Evolutionary conservation across 2,797 vertebrate species (phyloP).

Genomic region (Furcifer pardalis): DNA sequence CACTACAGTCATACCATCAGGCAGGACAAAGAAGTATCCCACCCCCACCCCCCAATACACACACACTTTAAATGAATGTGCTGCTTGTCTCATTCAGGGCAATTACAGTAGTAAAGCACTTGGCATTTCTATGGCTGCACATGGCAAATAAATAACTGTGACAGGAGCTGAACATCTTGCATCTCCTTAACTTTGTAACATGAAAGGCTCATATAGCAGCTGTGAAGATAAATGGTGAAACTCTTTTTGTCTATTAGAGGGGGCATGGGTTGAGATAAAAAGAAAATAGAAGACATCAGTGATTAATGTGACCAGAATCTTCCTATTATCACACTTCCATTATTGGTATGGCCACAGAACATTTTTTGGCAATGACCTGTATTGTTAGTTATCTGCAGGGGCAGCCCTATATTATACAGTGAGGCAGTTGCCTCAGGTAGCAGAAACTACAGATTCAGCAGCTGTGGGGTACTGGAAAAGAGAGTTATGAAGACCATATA

Average conservation of each 20-base stretch:
- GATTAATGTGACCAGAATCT: not conserved
- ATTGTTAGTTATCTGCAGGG: not conserved
- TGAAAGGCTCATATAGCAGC: slow-evolving; percentile 1
- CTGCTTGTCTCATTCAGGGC: not conserved
- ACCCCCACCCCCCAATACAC: too few relatives aligned
- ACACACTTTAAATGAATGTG: not conserved
- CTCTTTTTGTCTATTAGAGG: not conserved
- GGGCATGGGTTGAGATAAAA: not conserved
- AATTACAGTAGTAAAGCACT: slow-evolving; percentile 28
- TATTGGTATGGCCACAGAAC: not conserved
- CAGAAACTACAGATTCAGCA: not conserved
- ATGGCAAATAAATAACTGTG: slow-evolving; percentile 23
- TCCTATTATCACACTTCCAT: not conserved
- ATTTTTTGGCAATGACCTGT: not conserved
- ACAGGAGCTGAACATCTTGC: not conserved
- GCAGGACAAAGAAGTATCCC: not conserved
- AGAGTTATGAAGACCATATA: not conserved
- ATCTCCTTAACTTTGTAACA: slow-evolving; percentile 1
- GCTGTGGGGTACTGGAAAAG: not conserved
- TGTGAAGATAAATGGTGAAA: slow-evolving; percentile 17
- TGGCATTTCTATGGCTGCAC: slow-evolving; percentile 29
- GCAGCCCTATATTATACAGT: not conserved
- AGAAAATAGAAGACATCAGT: not conserved
- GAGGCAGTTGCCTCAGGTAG: not conserved
- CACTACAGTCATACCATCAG: slow-evolving; percentile 16